Base-by-base conservation (phyloP, 1,140 invertebrate species). In the Drosophila ananassae region DNA sequence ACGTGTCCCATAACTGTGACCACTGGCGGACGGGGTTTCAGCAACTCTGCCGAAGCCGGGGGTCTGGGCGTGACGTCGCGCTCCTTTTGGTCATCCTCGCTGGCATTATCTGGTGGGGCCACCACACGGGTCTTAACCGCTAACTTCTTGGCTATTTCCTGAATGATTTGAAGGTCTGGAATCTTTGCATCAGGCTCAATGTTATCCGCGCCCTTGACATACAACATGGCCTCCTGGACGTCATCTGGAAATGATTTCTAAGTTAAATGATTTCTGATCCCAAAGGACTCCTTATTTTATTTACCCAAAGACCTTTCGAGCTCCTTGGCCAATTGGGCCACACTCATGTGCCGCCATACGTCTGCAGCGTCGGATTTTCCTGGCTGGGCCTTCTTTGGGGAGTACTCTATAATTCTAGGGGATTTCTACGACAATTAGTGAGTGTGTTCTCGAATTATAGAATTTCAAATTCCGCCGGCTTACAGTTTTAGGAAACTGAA, bases 1-100 rank as follows among this genome's bases (percentile, higher is more conserved):
- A 99, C 98, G 93, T 99, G 99, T 0, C 99, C 99, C 98, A 99
- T 99, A 12, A 99, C 97, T 3, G 98, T 98, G 1, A 99, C 98
- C 2, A 99, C 96, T 1, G 98, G 98, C 24, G 96, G 95, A 25
- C 98, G 93, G 7, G 93, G 93, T 44, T 94, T 94, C 9, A 98
- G 91, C 10, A 94, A 90, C 37, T 93, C 92, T 0, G 93, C 92
- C 28, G 95, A 92, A 13, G 96, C 93, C 0, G 96, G 94, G 1
- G 95, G 94, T 48, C 94, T 92, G 9, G 93, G 93, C 0, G 91
- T 63, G 10, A 93, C 93, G 73, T 94, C 93, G 50, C 92, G 93
- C 13, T 92, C 79, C 56, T 83, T 85, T 57, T 92, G 92, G 2
- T 87, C 81, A 3, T 87, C 87, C 12, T 73, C 68, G 0, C 7